A percentile compares a stretch with the other conserved stretches of the same genome.
These are phyloP conservation scores for Heloderma charlesbogerti DNA, from an alignment of 2,113 vertebrate genomes.

Conservation along the genomic window DNA sequence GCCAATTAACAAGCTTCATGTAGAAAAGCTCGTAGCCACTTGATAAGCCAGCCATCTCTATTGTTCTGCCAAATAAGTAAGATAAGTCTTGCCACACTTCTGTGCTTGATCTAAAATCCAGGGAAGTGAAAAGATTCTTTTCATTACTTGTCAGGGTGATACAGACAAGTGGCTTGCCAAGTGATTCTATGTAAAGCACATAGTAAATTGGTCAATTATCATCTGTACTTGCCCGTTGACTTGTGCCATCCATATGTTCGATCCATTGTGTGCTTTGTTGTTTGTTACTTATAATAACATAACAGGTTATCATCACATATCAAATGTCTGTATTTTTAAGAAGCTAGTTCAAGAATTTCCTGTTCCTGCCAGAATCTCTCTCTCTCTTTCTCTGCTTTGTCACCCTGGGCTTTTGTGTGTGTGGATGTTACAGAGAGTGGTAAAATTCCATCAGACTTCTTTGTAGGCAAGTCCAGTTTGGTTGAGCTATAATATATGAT, in stretches of 20 bases:
- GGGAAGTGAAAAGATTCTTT: neutral
- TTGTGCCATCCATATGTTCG: no score
- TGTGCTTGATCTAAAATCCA: neutral
- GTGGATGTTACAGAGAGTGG: neutral
- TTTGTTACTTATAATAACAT: neutral
- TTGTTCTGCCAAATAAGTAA: neutral
- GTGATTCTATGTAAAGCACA: no score
- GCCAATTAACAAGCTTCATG: neutral
- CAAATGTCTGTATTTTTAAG: neutral
- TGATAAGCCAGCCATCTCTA: neutral
- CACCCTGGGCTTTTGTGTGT: neutral
- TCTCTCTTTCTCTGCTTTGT: no score
- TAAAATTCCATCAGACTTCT: neutral
- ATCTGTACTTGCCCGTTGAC: no score
- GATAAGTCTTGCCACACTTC: neutral
- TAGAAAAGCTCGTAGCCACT: neutral
- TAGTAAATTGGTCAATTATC: no score
- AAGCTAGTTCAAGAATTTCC: neutral
- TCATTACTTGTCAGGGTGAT: neutral
- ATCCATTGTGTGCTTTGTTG: no score
- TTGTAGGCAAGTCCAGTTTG: neutral
- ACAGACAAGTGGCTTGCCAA: neutral
- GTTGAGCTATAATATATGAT: neutral
- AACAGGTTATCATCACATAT: neutral
- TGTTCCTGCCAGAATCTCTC: neutral